A percentile compares a stretch with the other conserved stretches of the same genome.
These are phyloP conservation scores for Pelmatolapia mariae DNA, from an alignment of 2,113 vertebrate species.

Conservation along the genomic window DNA sequence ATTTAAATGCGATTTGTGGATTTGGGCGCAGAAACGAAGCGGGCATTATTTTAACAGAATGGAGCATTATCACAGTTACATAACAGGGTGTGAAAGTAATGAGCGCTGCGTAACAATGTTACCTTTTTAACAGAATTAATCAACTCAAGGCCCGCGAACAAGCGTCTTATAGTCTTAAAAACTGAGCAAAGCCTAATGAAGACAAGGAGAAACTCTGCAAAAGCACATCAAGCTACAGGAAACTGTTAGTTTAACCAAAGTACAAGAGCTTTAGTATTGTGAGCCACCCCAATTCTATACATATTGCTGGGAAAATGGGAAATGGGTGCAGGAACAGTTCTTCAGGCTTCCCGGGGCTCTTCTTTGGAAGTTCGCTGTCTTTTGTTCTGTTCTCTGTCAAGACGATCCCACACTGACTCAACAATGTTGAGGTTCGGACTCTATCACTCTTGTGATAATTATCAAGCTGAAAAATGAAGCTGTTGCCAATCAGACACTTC, in stretches of 20 bases:
- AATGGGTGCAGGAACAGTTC: background rate
- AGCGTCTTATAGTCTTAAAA: background rate
- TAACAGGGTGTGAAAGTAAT: background rate
- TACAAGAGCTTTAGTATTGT: background rate
- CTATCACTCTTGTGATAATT: background rate
- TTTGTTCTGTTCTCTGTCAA: background rate
- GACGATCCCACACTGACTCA: background rate
- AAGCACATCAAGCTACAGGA: accelerated
- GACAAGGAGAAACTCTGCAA: background rate
- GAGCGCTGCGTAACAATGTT: background rate
- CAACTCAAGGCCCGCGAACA: background rate
- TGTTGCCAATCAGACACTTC: background rate
- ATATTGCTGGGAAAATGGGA: background rate
- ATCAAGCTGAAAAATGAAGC: background rate
- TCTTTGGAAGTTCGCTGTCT: background rate
- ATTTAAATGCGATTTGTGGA: background rate
- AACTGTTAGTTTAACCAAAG: background rate
- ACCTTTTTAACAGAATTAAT: background rate
- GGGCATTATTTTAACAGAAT: background rate
- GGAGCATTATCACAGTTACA: background rate
- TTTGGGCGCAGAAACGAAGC: background rate
- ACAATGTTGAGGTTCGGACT: accelerated
- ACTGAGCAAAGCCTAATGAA: background rate
- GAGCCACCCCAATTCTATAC: background rate
- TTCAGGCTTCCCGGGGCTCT: background rate